Base-by-base conservation (phyloP, 2,113 vertebrate species). In the Crotophaga sulcirostris region DNA sequence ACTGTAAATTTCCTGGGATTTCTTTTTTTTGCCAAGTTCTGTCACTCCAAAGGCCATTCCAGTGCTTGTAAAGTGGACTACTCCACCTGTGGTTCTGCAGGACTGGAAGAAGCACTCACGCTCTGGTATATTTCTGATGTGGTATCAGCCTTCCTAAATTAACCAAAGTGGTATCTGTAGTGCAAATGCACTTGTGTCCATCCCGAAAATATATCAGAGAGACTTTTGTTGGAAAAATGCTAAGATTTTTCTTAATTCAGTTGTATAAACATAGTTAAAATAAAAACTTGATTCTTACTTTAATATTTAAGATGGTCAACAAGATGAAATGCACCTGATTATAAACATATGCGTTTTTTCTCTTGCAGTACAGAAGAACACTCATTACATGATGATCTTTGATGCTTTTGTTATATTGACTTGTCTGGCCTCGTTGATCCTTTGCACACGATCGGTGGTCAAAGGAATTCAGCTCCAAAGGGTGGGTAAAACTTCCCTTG, bases 381-480 rank as follows among this genome's bases (percentile, higher is more conserved):
- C 98, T 68, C 98, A 98, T 90, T 98, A 98, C 87, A 98, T 99
- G 81, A 96, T 99, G 98, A 97, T 97, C 33, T 98, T 99, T 3
- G 99, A 99, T 72, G 98, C 97, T n/a, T 95, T 99, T 92, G 98
- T 99, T 84, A 98, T 99, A 96, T 68, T 99, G 76, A 98, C 96
- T 68, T 99, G 99, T 89, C 73, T 99, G 93, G n/a, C 97, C 51
- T 99, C 99, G 0, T 70, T 99, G 91, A 94, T 98, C 74, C 98
- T 99, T 91, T 99, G 99, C 70, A 91, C 90, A 14, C 97, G 99
- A 74, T 99, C 99, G 21, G 97, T 99, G 62, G 38, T 98, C 95
- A 98, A 97, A 60, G 99, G 99, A 75, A 93, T 99, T 96, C 96
- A 75, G 40, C 98, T 99, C 38, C 98, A 99, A 97, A 98, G 98